Evolutionary conservation across 2,797 vertebrate genomes (phyloP).

Genomic region (Aulostomus chinensis): DNA sequence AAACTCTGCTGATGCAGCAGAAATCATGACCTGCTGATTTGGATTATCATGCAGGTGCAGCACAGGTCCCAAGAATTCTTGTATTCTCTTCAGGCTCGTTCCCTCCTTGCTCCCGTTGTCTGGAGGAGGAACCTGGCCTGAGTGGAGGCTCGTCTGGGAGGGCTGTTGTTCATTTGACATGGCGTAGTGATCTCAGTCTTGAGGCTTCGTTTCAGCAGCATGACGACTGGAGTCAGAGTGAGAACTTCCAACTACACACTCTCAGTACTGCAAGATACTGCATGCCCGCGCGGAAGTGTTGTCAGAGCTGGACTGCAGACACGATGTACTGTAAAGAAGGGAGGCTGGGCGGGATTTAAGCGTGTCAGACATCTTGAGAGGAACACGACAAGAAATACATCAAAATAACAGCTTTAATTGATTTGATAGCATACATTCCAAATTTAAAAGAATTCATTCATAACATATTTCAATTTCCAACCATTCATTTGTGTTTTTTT

Average conservation of each 20-base stretch:
- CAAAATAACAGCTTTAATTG: too few relatives aligned
- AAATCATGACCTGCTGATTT: too few relatives aligned
- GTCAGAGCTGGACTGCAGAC: constrained; percentile 37
- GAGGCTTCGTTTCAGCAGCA: constrained; percentile 33
- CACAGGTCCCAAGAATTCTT: too few relatives aligned
- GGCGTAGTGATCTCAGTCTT: constrained; percentile 46
- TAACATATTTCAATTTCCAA: too few relatives aligned
- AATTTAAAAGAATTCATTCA: too few relatives aligned
- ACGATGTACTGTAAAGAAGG: constrained; percentile 21
- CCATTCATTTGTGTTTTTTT: too few relatives aligned
- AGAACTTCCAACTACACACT: constrained; percentile 32
- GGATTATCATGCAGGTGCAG: too few relatives aligned
- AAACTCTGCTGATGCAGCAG: too few relatives aligned
- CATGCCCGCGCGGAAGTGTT: constrained; percentile 32
- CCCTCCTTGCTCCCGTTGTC: too few relatives aligned
- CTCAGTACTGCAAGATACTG: constrained; percentile 34
- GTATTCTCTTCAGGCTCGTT: too few relatives aligned
- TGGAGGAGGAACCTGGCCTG: constrained; percentile 3
- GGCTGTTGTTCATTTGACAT: constrained; percentile 42
- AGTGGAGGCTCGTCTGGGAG: constrained; percentile 39
- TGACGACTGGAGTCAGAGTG: constrained; percentile 38
- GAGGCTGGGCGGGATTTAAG: constrained; percentile 7
- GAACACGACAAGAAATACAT: not conserved
- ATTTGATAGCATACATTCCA: too few relatives aligned
- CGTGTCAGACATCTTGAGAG: not conserved